Evolutionary conservation across 2,888 invertebrate species (phyloP).

Genomic region (Palloptera scutellata): DNA sequence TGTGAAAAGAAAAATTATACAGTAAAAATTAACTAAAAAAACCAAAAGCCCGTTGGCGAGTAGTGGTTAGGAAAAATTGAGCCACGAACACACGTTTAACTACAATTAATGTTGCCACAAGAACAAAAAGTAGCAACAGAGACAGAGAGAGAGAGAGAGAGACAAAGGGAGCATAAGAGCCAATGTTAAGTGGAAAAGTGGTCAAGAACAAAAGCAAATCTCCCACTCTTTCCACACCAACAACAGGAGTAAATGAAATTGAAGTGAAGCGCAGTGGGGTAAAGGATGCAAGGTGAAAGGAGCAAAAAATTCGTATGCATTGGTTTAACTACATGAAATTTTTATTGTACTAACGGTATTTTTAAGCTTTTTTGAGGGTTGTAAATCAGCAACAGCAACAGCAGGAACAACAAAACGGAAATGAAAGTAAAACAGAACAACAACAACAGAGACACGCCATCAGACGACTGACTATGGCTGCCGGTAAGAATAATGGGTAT

Average conservation of each 20-base stretch:
- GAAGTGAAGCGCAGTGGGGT: not conserved
- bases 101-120: constrained; percentile 22
- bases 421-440: constrained; percentile 15
- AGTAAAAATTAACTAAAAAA: constrained; percentile 8
- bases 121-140: constrained; percentile 9
- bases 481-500: not conserved
- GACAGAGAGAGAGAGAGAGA: not conserved
- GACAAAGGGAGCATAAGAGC: not conserved
- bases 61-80: constrained; percentile 4
- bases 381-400: constrained; percentile 1
- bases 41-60: not conserved
- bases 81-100: constrained; percentile 19
- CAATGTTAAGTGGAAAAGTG: constrained; percentile 33
- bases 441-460: not conserved
- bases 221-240: constrained; percentile 8
- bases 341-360: not conserved
- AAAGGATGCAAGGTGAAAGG: not conserved
- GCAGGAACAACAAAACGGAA: not conserved
- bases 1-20: not conserved
- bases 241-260: constrained; percentile 17
- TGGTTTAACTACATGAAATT: constrained; percentile 3
- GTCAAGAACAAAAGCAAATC: constrained; percentile 32
- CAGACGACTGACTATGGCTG: constrained; percentile 17
- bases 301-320: not conserved
- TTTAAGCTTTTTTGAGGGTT: no score